Evolutionary conservation across 1,140 invertebrate genomes (phyloP).

Genomic region (Ceratina australensis): DNA sequence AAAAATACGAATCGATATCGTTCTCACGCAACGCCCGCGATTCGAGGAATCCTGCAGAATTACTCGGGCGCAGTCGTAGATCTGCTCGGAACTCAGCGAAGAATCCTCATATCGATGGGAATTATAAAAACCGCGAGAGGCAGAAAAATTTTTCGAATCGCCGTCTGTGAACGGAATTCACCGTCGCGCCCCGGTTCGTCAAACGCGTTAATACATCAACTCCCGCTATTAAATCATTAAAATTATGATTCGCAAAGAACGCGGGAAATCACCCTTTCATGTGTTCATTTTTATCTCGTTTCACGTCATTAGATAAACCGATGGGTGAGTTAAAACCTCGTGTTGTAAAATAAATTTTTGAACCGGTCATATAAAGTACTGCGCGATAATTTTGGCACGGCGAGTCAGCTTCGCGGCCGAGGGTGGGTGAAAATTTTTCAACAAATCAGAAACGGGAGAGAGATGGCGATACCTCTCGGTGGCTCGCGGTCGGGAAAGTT

Average conservation of each 20-base stretch:
- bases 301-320: background rate
- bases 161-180: slow-evolving; percentile 4
- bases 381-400: no score
- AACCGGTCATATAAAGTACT: no score
- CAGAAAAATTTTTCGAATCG: slow-evolving; percentile 22
- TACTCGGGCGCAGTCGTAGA: background rate
- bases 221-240: no score
- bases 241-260: no score
- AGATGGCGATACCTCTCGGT: background rate
- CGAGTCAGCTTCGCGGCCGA: no score
- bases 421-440: background rate
- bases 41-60: background rate
- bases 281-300: background rate
- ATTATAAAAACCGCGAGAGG: background rate
- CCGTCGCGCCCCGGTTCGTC: slow-evolving; percentile 8
- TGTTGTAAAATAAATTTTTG: no score
- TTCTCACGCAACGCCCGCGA: background rate
- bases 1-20: background rate
- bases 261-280: no score
- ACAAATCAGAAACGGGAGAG: background rate
- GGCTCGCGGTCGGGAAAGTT: background rate
- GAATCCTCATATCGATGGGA: slow-evolving; percentile 17
- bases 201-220: slow-evolving; percentile 2
- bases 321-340: background rate
- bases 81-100: slow-evolving; percentile 8